Percentiles rank a stretch among this genome's conserved stretches.
Evolutionary conservation across 2,888 invertebrate species (phyloP).

Genomic region (Nemoura dubitans): DNA sequence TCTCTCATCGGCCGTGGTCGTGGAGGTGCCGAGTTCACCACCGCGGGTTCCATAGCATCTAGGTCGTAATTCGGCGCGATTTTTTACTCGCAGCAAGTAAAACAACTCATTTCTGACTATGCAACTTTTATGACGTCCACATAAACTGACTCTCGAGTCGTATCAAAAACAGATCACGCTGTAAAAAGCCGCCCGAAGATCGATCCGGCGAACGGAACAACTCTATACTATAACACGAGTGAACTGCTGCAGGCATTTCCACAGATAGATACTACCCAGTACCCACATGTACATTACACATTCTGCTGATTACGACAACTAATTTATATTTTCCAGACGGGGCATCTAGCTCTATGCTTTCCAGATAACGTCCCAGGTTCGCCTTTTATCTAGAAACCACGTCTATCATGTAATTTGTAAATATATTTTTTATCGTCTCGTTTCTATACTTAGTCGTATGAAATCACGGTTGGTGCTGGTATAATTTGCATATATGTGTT

Average conservation of each 20-base stretch:
- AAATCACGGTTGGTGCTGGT: slow-evolving; percentile 35
- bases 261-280: slow-evolving; percentile 26
- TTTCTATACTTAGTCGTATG: slow-evolving; percentile 39
- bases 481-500: slow-evolving; percentile 46
- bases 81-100: not conserved
- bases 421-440: slow-evolving; percentile 48
- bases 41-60: not conserved
- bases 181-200: slow-evolving; percentile 8
- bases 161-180: slow-evolving; percentile 12
- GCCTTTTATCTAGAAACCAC: slow-evolving; percentile 38
- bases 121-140: slow-evolving; percentile 1
- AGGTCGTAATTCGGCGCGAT: not conserved
- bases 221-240: not conserved
- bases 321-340: slow-evolving; percentile 42
- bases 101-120: not conserved
- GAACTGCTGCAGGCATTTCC: not conserved
- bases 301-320: slow-evolving; percentile 30
- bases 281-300: slow-evolving; percentile 33
- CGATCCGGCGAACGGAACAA: not conserved
- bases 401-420: slow-evolving; percentile 52
- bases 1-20: not conserved
- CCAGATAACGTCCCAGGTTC: slow-evolving; percentile 28
- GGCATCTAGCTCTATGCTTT: slow-evolving; percentile 22
- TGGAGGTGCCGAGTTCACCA: not conserved
- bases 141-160: not conserved